Evolutionary conservation across 2,888 invertebrate genomes (phyloP).

Genomic region (Tanytarsus gracilentus): DNA sequence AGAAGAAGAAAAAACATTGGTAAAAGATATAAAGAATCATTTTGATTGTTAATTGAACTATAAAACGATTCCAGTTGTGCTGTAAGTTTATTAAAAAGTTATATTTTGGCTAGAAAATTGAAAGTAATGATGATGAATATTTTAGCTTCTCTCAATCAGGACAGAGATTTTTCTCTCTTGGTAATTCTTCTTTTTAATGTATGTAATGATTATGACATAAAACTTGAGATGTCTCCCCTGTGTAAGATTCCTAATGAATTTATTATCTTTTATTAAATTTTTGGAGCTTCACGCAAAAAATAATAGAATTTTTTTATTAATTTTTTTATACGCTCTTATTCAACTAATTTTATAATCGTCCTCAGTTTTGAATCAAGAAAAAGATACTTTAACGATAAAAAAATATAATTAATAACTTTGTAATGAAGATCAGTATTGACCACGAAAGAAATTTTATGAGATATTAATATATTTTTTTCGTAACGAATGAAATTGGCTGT

Average conservation of each 20-base stretch:
- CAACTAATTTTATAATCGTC: constrained; percentile 2
- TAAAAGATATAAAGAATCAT: background rate
- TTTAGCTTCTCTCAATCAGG: too few relatives aligned
- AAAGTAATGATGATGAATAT: background rate
- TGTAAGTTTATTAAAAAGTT: constrained; percentile 27
- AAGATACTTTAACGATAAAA: too few relatives aligned
- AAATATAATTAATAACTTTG: background rate
- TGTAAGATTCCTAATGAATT: too few relatives aligned
- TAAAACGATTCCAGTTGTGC: constrained; percentile 27
- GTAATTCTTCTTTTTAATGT: too few relatives aligned
- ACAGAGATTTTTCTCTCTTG: too few relatives aligned
- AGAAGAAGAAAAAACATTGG: background rate
- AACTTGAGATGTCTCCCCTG: too few relatives aligned
- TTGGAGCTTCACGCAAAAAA: too few relatives aligned
- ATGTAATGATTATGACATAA: too few relatives aligned
- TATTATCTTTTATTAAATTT: too few relatives aligned
- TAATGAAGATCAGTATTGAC: constrained; percentile 24
- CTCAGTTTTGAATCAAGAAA: too few relatives aligned
- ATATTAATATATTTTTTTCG: background rate
- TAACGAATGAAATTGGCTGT: background rate
- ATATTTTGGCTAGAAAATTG: constrained; percentile 5
- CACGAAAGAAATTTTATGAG: background rate
- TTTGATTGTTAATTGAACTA: background rate
- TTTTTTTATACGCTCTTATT: background rate
- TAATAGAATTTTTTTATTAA: constrained; percentile 8